phyloP scores from a whole-genome alignment of 2,888 invertebrate genomes.

The Myopa testacea region DNA sequence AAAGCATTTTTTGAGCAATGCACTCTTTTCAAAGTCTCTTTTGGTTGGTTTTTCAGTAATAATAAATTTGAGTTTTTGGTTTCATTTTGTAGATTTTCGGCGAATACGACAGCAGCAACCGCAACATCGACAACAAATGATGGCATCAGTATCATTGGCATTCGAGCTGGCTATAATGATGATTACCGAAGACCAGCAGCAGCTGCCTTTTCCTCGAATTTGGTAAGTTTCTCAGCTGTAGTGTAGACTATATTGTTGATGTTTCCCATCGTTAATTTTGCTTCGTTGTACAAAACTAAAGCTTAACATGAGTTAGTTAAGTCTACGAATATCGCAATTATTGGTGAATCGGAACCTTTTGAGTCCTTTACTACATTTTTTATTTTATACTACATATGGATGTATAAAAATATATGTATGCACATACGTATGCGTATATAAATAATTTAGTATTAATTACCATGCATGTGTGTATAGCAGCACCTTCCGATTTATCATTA shows the following conservation, averaged over 20 bases:
- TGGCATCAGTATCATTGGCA: slow-evolving; percentile 56
- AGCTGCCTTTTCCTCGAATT: slow-evolving; percentile 49
- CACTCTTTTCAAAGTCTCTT: background rate
- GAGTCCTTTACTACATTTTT: too few species aligned
- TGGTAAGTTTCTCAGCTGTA: slow-evolving; percentile 49
- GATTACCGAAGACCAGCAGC: slow-evolving; percentile 51
- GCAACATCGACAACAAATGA: slow-evolving; percentile 54
- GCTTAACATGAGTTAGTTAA: too few species aligned
- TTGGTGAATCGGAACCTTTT: too few species aligned
- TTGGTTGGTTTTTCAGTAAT: slow-evolving; percentile 34
- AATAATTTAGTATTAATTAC: too few species aligned
- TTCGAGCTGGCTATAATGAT: slow-evolving; percentile 48
- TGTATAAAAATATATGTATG: too few species aligned
- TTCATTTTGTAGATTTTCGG: slow-evolving; percentile 57
- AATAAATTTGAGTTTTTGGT: slow-evolving; percentile 33
- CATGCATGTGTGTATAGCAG: too few species aligned
- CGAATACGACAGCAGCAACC: slow-evolving; percentile 50
- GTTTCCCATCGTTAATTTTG: too few species aligned
- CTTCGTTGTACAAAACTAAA: too few species aligned
- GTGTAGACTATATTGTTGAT: background rate
- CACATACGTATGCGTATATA: too few species aligned
- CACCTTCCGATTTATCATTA: too few species aligned
- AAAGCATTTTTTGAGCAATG: background rate
- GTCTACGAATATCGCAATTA: too few species aligned
- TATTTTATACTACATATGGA: too few species aligned